These are phyloP conservation scores for Pedionomus torquatus DNA, from an alignment of 2,113 vertebrate species.

Conservation along the genomic window DNA sequence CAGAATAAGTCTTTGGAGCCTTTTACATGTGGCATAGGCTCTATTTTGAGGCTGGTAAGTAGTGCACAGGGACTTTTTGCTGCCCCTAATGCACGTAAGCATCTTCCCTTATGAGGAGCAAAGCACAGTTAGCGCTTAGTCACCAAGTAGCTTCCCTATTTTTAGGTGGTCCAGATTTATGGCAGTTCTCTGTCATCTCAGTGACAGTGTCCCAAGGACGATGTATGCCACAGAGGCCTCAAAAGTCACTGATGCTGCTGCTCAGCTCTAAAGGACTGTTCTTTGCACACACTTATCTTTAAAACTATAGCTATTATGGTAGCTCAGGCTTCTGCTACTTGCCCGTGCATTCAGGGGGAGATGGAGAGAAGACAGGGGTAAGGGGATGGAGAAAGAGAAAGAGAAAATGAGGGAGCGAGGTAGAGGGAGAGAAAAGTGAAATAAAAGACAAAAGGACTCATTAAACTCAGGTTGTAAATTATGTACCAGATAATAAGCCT, in stretches of 20 bases:
- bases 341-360: accelerated
- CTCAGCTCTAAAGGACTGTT: not conserved
- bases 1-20: constrained; percentile 11
- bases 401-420: not conserved
- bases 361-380: not conserved
- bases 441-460: not conserved
- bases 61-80: not conserved
- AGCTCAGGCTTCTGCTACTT: not conserved
- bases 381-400: not conserved
- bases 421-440: not conserved
- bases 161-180: not conserved
- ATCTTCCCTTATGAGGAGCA: not conserved
- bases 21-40: not conserved
- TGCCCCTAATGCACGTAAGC: not conserved
- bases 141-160: not conserved
- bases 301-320: not conserved
- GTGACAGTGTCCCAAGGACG: not conserved
- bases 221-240: not conserved
- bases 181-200: not conserved
- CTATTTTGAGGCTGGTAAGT: constrained; percentile 22
- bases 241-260: not conserved
- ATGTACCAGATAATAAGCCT: not conserved
- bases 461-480: constrained; percentile 22
- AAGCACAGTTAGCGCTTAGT: not conserved
- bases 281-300: not conserved